Evolutionary conservation across 2,888 invertebrate species (phyloP).

Genomic region (Acrobasis repandana): DNA sequence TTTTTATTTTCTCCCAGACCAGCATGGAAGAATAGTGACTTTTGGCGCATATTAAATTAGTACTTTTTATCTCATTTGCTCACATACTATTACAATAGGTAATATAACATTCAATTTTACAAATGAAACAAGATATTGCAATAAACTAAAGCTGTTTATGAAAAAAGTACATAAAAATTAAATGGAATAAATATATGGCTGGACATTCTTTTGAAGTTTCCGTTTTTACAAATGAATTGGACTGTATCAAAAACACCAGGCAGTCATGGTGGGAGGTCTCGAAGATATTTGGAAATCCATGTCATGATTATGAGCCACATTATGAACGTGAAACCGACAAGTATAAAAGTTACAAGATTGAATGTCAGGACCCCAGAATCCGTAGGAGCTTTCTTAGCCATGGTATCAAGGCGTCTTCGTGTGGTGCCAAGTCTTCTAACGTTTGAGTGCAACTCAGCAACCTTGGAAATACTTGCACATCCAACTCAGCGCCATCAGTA

Average conservation of each 20-base stretch:
- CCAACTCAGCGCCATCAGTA: conserved; percentile 63
- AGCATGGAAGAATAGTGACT: no score
- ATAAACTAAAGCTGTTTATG: not conserved
- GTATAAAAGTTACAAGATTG: conserved; percentile 27
- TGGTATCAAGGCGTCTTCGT: not conserved
- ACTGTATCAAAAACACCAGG: not conserved
- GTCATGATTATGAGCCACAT: conserved; percentile 50
- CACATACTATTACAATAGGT: no score
- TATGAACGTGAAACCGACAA: conserved; percentile 46
- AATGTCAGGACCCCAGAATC: not conserved
- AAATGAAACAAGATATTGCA: not conserved
- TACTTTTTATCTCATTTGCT: no score
- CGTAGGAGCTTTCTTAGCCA: not conserved
- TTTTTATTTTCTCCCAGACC: no score
- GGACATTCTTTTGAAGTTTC: not conserved
- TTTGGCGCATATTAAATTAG: no score
- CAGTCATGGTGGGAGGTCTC: conserved; percentile 37
- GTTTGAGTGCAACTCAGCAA: conserved; percentile 22
- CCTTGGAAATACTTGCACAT: conserved; percentile 65
- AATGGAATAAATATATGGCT: not conserved
- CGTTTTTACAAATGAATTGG: not conserved
- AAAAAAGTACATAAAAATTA: not conserved
- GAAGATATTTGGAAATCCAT: conserved; percentile 49
- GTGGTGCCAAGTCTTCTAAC: not conserved
- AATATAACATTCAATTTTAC: not conserved